Conservation (phyloP, 2,888 invertebrate species). For the Archips xylosteana region DNA sequence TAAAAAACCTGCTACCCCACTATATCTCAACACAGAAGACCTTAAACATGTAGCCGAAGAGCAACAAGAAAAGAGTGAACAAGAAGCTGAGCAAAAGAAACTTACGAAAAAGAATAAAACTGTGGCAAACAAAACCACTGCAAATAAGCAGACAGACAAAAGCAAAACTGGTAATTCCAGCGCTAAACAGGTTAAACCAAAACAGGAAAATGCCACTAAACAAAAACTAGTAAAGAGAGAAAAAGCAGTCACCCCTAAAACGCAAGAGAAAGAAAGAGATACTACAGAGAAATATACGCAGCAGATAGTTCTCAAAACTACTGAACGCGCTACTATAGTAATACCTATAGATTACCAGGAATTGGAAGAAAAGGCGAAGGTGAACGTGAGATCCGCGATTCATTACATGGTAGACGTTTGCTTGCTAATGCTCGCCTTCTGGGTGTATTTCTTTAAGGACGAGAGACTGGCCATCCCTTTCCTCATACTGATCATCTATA, state of each 20-base stretch:
- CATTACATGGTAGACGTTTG: slow-evolving; percentile 91
- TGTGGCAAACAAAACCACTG: slow-evolving; percentile 51
- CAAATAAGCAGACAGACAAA: slow-evolving; percentile 52
- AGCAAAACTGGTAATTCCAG: slow-evolving; percentile 52
- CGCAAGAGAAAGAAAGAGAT: slow-evolving; percentile 51
- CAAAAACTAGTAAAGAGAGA: slow-evolving; percentile 32
- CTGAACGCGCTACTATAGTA: slow-evolving; percentile 77
- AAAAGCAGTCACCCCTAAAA: slow-evolving; percentile 45
- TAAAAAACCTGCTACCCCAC: slow-evolving; percentile 76
- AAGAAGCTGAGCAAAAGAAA: slow-evolving; percentile 57
- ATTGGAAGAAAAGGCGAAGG: slow-evolving; percentile 87
- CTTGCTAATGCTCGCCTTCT: slow-evolving; percentile 91
- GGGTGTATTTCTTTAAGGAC: slow-evolving; percentile 93
- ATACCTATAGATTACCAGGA: slow-evolving; percentile 83
- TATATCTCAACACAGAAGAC: slow-evolving; percentile 87
- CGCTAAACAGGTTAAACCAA: slow-evolving; percentile 49
- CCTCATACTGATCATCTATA: slow-evolving; percentile 90
- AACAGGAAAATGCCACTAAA: slow-evolving; percentile 34
- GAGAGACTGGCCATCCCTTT: slow-evolving; percentile 93
- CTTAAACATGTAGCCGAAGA: slow-evolving; percentile 86
- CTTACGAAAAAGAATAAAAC: slow-evolving; percentile 54
- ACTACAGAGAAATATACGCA: slow-evolving; percentile 59
- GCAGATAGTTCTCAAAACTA: slow-evolving; percentile 70
- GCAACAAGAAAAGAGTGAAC: slow-evolving; percentile 69
- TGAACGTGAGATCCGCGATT: slow-evolving; percentile 88